Conservation (phyloP, 2,888 invertebrate species). For the Lymantria dispar region DNA sequence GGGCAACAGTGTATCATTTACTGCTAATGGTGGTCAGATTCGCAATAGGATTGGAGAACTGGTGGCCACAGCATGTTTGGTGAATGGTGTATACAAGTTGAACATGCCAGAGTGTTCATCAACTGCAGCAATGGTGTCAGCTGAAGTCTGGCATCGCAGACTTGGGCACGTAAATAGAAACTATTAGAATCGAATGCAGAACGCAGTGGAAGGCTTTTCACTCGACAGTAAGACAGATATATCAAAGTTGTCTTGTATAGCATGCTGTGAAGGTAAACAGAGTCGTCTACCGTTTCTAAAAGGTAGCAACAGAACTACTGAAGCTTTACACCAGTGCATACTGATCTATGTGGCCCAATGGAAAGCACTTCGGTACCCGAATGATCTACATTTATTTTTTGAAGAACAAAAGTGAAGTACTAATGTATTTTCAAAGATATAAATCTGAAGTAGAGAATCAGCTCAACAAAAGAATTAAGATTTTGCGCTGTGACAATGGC, state of each 20-base stretch:
- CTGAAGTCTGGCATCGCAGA: background rate
- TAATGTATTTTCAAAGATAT: too few species aligned
- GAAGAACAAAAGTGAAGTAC: too few species aligned
- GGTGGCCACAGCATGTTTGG: background rate
- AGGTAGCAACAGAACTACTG: constrained; percentile 2
- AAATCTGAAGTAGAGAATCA: too few species aligned
- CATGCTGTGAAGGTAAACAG: constrained; percentile 29
- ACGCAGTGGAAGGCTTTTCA: background rate
- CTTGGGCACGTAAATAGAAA: background rate
- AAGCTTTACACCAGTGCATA: constrained; percentile 8
- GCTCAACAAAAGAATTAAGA: too few species aligned
- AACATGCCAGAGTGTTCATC: background rate
- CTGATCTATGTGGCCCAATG: constrained; percentile 21
- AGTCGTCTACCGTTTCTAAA: constrained; percentile 18
- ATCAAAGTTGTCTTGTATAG: constrained; percentile 1
- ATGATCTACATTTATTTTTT: too few species aligned
- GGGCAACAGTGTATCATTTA: constrained; percentile 7
- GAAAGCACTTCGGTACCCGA: too few species aligned
- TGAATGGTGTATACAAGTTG: background rate
- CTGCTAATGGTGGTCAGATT: background rate
- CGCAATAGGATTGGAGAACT: too few species aligned
- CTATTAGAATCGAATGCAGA: background rate
- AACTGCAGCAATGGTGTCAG: background rate
- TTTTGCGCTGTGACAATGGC: too few species aligned
- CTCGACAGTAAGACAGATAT: too few species aligned